Evolutionary conservation across 2,113 vertebrate species (phyloP).

Genomic region (Conger conger): DNA sequence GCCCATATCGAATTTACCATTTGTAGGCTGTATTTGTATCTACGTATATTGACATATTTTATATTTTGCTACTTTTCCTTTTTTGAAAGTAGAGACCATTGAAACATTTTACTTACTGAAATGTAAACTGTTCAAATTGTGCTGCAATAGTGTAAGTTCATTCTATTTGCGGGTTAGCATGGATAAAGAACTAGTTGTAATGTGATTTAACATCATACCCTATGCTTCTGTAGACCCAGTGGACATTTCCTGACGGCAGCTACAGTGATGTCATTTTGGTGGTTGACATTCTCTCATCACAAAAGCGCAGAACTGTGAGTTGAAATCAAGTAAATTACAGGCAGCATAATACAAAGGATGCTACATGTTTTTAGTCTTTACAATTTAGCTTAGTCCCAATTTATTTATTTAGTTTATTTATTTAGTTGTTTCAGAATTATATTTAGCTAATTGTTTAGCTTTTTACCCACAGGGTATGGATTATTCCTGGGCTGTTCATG

Average conservation of each 20-base stretch:
- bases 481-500: slow-evolving; percentile 55
- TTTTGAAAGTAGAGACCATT: background rate
- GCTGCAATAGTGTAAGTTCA: background rate
- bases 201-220: background rate
- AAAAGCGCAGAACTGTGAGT: slow-evolving; percentile 49
- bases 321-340: background rate
- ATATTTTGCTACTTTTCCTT: background rate
- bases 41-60: background rate
- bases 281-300: slow-evolving; percentile 42
- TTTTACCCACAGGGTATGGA: slow-evolving; percentile 38
- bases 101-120: background rate
- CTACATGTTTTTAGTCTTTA: background rate
- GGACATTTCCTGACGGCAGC: slow-evolving; percentile 66
- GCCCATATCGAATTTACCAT: background rate
- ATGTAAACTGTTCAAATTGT: background rate
- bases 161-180: too few relatives aligned
- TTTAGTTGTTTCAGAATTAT: too few relatives aligned
- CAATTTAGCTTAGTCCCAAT: too few relatives aligned
- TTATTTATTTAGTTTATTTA: background rate
- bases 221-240: slow-evolving; percentile 56
- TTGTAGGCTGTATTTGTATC: background rate
- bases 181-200: too few relatives aligned
- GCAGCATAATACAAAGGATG: background rate
- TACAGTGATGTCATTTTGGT: slow-evolving; percentile 55
- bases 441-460: background rate